Base-by-base conservation (phyloP, 2,797 vertebrate genomes). In the Coendou prehensilis region DNA sequence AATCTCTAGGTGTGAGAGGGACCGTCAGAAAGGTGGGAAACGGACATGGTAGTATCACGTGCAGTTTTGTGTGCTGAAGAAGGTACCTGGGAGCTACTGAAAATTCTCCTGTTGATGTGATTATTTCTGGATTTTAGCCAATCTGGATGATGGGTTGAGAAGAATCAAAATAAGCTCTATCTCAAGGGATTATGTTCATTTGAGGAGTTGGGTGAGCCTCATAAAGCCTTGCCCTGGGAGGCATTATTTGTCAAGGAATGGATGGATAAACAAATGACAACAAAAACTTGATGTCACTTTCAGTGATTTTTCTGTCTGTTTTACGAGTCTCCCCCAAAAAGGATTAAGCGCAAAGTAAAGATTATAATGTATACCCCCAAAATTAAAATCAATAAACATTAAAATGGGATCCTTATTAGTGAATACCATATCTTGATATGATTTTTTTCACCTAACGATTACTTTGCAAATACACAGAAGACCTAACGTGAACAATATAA, bases 31-130 rank as follows among this genome's bases (percentile, higher is more conserved):
- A 81, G 56, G 22, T 69, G 13, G 45, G 30, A 93, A 56, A 47
- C 18, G 23, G 71, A 26, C 41, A 17, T 15, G 67, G 8, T 56
- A 76, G 33, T n/a, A 26, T 80, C 41, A 4, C 26, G 37, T 56
- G 92, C 37, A 26, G 30, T 30, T 92, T 86, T 93, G 67, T 57
- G 45, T 50, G 47, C 82, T 79, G n/a, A 75, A 76, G 41, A 95
- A 57, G 2, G n/a, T 81, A 3, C 47, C 50, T 47, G 18, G 52
- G 47, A 80, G 30, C 23, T 6, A 83, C 41, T 45, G 2, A 20
- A 18, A 71, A 81, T 92, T 81, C 82, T 57, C 37, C 20, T 17
- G 61, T 87, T 54, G 52, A 45, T 52, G 37, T 20, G 2, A 10
- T 67, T 47, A n/a, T 80, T 63, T 96, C 78, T 73, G 15, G 22